A percentile compares a stretch with the other conserved stretches of the same genome.
phyloP scores from a whole-genome alignment of 1,140 invertebrate species.

The Scaptomyza pallida region DNA sequence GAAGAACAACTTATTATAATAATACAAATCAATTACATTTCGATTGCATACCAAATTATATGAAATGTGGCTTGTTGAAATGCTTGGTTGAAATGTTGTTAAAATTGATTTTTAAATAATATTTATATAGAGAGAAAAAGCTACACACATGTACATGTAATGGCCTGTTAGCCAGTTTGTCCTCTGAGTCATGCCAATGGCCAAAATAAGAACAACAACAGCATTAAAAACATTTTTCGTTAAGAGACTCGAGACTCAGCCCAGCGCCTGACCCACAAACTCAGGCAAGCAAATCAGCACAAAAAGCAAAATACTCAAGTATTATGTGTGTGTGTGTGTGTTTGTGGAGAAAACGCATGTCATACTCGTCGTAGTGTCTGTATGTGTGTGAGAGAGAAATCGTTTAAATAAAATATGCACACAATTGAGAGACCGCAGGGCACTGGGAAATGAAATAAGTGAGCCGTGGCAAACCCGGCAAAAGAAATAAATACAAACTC shows the following conservation, averaged over 20 bases:
- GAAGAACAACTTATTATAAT: too few relatives aligned
- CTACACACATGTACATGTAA: slow-evolving; percentile 31
- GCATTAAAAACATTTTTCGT: slow-evolving; percentile 34
- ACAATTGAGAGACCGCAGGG: slow-evolving; percentile 62
- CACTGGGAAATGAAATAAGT: slow-evolving; percentile 67
- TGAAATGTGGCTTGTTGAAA: background rate
- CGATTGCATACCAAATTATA: background rate
- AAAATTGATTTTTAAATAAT: background rate
- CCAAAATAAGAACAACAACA: slow-evolving; percentile 19
- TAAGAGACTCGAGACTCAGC: background rate
- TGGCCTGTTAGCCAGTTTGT: slow-evolving; percentile 21
- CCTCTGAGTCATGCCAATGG: slow-evolving; percentile 19
- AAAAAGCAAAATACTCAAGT: background rate
- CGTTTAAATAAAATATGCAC: slow-evolving; percentile 67
- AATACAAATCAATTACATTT: slow-evolving; percentile 6
- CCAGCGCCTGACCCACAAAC: slow-evolving; percentile 65
- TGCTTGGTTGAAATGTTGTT: slow-evolving; percentile 5
- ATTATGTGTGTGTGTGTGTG: background rate
- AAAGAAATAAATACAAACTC: slow-evolving; percentile 20
- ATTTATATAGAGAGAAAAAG: too few relatives aligned
- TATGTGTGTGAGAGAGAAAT: slow-evolving; percentile 10
- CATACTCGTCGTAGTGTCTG: slow-evolving; percentile 25
- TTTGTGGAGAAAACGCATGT: slow-evolving; percentile 42
- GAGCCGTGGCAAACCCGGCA: slow-evolving; percentile 52
- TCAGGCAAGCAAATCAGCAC: slow-evolving; percentile 54